Evolutionary conservation across 2,888 invertebrate species (phyloP).

Genomic region (Thera obeliscata): DNA sequence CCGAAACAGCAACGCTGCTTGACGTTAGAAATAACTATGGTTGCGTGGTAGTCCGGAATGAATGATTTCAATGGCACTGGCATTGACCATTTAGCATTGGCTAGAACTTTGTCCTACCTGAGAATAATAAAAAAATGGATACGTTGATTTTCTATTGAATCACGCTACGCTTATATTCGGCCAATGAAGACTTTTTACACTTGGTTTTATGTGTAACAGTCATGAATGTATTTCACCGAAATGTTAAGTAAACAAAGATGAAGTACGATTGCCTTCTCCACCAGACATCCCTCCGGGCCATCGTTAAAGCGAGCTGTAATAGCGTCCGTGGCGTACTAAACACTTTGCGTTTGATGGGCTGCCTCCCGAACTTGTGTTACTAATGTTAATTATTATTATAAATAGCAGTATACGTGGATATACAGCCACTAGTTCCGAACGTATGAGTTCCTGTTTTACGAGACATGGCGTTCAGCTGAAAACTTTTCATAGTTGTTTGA

Average conservation of each 20-base stretch:
- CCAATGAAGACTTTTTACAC: background rate
- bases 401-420: conserved; percentile 23
- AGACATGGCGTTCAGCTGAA: background rate
- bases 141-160: no score
- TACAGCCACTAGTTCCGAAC: background rate
- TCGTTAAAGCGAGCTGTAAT: conserved; percentile 32
- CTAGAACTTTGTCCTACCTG: background rate
- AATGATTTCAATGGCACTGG: conserved; percentile 1
- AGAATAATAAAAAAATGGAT: background rate
- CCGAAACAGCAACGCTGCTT: no score
- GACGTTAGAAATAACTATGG: no score
- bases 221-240: background rate
- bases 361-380: conserved; percentile 20
- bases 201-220: background rate
- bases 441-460: background rate
- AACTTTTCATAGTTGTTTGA: background rate
- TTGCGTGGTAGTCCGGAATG: background rate
- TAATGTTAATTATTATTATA: conserved; percentile 34
- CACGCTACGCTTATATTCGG: background rate
- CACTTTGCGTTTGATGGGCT: conserved; percentile 35
- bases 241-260: conserved; percentile 4
- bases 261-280: conserved; percentile 13
- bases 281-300: conserved; percentile 11
- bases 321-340: conserved; percentile 33
- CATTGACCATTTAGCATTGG: conserved; percentile 9